Conservation (phyloP, 2,113 vertebrate genomes). For the Pantherophis guttatus region DNA sequence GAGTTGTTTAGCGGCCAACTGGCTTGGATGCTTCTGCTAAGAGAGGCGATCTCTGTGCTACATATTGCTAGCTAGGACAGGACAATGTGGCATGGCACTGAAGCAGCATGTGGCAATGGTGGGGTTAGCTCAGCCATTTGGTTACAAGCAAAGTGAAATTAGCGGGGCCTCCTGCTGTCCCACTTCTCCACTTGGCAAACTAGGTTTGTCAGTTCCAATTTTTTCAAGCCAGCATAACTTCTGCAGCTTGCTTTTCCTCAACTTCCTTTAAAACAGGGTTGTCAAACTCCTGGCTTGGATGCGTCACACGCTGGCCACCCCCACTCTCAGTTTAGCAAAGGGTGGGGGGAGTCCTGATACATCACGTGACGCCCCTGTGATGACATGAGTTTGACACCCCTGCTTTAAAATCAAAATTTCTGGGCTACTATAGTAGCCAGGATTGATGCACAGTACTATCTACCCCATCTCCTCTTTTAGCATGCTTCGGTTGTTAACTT, state of each 20-base stretch:
- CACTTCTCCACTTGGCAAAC: background rate
- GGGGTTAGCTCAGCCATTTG: background rate
- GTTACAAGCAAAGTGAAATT: background rate
- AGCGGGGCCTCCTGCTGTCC: background rate
- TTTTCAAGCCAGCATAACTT: background rate
- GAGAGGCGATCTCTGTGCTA: conserved; percentile 14
- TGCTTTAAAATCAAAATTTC: background rate
- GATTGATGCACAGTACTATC: background rate
- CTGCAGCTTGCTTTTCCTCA: too few relatives aligned
- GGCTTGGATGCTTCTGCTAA: background rate
- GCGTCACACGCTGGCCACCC: too few relatives aligned
- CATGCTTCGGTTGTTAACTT: background rate
- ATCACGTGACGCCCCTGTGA: too few relatives aligned
- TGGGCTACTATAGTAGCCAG: background rate
- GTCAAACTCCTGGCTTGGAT: too few relatives aligned
- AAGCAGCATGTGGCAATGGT: background rate
- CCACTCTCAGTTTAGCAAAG: too few relatives aligned
- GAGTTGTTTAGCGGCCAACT: background rate
- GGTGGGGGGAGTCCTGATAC: too few relatives aligned
- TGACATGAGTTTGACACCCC: too few relatives aligned
- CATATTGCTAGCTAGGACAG: background rate
- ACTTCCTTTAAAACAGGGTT: too few relatives aligned
- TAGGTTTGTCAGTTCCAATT: background rate
- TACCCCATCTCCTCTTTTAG: too few relatives aligned
- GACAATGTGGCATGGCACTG: background rate